phyloP scores from a whole-genome alignment of 2,113 vertebrate genomes.

The Lucifuga dentata region DNA sequence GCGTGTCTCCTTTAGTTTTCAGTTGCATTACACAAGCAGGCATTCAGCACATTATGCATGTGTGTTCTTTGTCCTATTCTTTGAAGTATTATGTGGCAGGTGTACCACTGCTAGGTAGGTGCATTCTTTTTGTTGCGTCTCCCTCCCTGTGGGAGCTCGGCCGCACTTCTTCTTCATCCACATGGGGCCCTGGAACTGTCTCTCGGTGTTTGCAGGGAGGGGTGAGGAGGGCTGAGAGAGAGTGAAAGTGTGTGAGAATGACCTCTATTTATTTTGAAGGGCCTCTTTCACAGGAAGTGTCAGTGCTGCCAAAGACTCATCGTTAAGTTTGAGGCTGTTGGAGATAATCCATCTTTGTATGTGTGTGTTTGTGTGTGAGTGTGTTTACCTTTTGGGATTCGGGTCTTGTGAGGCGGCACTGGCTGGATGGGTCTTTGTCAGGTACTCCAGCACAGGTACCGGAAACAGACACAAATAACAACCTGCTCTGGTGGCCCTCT shows the following conservation, averaged over 20 bases:
- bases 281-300: slow-evolving; percentile 56
- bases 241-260: slow-evolving; percentile 48
- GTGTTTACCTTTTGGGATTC: slow-evolving; percentile 10
- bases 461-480: slow-evolving; percentile 58
- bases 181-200: slow-evolving; percentile 57
- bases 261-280: slow-evolving; percentile 75
- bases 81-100: slow-evolving; percentile 69
- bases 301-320: slow-evolving; percentile 63
- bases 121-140: slow-evolving; percentile 32
- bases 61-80: slow-evolving; percentile 57
- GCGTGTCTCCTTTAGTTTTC: slow-evolving; percentile 49
- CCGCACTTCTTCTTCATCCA: slow-evolving; percentile 54
- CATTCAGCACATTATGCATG: slow-evolving; percentile 35
- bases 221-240: slow-evolving; percentile 30
- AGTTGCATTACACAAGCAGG: slow-evolving; percentile 25
- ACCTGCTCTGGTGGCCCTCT: slow-evolving; percentile 44
- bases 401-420: slow-evolving; percentile 40
- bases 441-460: slow-evolving; percentile 33
- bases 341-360: slow-evolving; percentile 61
- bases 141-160: slow-evolving; percentile 64
- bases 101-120: slow-evolving; percentile 57
- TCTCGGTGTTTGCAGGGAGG: slow-evolving; percentile 41
- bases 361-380: slow-evolving; percentile 8
- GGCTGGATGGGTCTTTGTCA: slow-evolving; percentile 50
- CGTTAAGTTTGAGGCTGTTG: slow-evolving; percentile 60